A percentile compares a stretch with the other conserved stretches of the same genome.
phyloP scores from a whole-genome alignment of 2,113 vertebrate species.

The Siniperca chuatsi region DNA sequence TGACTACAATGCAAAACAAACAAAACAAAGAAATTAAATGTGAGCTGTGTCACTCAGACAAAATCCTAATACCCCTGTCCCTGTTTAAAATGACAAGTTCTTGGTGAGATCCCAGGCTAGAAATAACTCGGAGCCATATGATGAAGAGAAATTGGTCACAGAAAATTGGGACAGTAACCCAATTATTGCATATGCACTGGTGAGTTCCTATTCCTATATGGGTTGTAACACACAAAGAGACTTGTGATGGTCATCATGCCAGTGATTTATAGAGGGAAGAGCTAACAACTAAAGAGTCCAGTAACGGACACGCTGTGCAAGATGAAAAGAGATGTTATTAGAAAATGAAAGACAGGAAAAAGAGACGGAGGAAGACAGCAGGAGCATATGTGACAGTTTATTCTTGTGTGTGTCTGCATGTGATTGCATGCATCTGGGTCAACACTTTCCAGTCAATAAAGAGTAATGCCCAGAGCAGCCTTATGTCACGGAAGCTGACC shows the following conservation, averaged over 20 bases:
- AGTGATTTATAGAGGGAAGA: constrained; percentile 23
- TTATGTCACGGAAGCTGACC: constrained; percentile 43
- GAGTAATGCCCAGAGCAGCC: constrained; percentile 42
- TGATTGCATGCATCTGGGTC: constrained; percentile 62
- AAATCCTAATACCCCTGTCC: background rate
- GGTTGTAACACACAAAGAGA: constrained; percentile 31
- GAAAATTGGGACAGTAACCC: constrained; percentile 75
- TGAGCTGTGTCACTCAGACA: background rate
- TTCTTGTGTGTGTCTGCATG: constrained; percentile 10
- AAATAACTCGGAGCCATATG: constrained; percentile 52
- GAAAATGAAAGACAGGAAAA: background rate
- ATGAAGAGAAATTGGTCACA: constrained; percentile 52
- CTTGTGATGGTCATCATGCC: constrained; percentile 8
- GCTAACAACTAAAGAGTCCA: background rate
- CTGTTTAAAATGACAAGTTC: constrained; percentile 30
- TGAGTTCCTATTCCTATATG: constrained; percentile 27
- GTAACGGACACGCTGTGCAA: background rate
- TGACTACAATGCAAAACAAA: background rate
- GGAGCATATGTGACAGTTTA: background rate
- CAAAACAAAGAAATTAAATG: background rate
- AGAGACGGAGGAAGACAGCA: constrained; percentile 3
- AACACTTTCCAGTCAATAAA: constrained; percentile 44
- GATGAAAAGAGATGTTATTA: constrained; percentile 22
- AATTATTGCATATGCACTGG: constrained; percentile 48
- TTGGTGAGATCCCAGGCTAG: constrained; percentile 43